Evolutionary conservation across 2,113 vertebrate species (phyloP), one percentile per base, ranked within the genome.

Genomic region (Crotophaga sulcirostris): DNA sequence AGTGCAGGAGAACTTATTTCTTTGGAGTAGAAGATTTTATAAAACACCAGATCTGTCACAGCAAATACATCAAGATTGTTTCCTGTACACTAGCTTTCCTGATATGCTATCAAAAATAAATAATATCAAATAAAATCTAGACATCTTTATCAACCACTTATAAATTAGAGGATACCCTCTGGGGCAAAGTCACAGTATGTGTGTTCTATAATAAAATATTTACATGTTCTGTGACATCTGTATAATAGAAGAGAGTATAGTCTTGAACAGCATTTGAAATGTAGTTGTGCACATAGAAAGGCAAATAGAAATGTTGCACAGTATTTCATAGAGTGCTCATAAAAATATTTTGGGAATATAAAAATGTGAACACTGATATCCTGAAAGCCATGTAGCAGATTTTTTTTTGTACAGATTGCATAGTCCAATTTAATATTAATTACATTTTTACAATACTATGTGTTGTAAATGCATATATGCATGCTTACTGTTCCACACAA

Each of bases 31-130:
- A 89, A 88, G 63, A 93, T 96, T 96, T 96, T 96, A 86, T 88
- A 38, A 84, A 95, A 93, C 85, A 94, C 98, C 96, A 97, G 97
- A 99, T 98, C 98, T 99, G 98, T 98, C 98, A 98, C 68, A 96
- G 94, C 94, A 96, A 97, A 99, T 99, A 98, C 94, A 96, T 98
- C 97, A 97, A 90, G 63, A 25, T 88, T 84, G 49, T 89, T 60
- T 54, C 40, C 70, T 91, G 54, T n/a, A 87, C 51, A 23, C 85
- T 69, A 82, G 68, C 64, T 64, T 51, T 92, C 70, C 52, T 90
- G n/a, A 80, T 24, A 13, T 70, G 33, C 76, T 85, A 56, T 94
- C 44, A 95, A 82, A 97, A 97, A 94, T 79, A 95, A 95, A 96
- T 77, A 92, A 94, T 93, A 95, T 85, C 44, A 88, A 83, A 85